Conservation (phyloP, 2,888 invertebrate species). For the Dusona sp. region DNA sequence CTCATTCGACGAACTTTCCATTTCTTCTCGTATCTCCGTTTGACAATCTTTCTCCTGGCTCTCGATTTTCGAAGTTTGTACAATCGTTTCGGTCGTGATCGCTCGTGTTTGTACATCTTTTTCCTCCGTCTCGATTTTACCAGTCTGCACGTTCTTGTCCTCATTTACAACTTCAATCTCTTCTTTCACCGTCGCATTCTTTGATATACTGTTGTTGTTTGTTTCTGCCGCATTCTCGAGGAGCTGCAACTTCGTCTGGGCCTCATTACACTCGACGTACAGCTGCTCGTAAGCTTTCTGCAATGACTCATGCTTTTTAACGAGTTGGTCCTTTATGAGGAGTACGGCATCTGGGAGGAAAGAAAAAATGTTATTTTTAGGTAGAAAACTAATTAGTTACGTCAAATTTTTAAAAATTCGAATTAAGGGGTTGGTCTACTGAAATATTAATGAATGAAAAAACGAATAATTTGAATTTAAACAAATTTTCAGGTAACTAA, state of each 20-base stretch:
- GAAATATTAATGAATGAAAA: too few relatives aligned
- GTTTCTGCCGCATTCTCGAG: conserved; percentile 61
- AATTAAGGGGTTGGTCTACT: too few relatives aligned
- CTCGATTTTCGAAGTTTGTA: conserved; percentile 2
- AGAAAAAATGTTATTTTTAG: background rate
- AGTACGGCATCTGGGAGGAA: conserved; percentile 82
- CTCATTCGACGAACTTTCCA: background rate
- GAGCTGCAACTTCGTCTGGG: conserved; percentile 77
- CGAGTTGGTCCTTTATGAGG: conserved; percentile 84
- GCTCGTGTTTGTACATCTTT: conserved; percentile 65
- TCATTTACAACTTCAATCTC: conserved; percentile 6
- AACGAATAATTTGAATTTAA: too few relatives aligned
- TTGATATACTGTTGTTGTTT: conserved; percentile 64
- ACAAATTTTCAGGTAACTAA: too few relatives aligned
- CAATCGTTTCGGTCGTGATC: background rate
- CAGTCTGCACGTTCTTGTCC: conserved; percentile 65
- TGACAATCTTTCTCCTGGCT: conserved; percentile 19
- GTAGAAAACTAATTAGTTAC: background rate
- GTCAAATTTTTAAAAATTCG: background rate
- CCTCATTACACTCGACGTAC: conserved; percentile 81
- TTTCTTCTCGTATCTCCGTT: background rate
- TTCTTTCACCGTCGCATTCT: conserved; percentile 20
- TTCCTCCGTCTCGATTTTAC: conserved; percentile 42
- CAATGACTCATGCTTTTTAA: conserved; percentile 86
- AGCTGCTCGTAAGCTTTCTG: conserved; percentile 86